phyloP scores from a whole-genome alignment of 2,113 vertebrate species.

The Heteronetta atricapilla region DNA sequence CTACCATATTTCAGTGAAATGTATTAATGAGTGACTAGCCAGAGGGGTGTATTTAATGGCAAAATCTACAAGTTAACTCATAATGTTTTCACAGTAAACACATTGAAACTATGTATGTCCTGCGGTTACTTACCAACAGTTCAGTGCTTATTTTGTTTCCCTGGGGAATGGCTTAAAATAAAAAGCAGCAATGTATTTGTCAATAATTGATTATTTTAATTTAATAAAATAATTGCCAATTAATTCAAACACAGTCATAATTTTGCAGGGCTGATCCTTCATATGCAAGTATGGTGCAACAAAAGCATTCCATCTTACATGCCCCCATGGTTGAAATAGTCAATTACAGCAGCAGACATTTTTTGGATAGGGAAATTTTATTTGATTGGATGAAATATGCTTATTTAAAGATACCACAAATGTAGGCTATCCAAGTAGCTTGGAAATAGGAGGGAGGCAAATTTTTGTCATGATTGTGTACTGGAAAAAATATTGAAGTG shows the following conservation, averaged over 20 bases:
- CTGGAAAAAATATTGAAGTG: slow-evolving; percentile 44
- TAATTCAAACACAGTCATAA: not conserved
- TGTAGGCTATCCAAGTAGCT: not conserved
- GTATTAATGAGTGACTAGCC: not conserved
- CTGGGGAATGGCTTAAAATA: not conserved
- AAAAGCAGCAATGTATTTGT: not conserved
- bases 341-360: not conserved
- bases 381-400: not conserved
- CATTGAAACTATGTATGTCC: not conserved
- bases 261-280: not conserved
- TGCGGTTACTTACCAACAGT: not conserved
- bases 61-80: not conserved
- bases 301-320: not conserved
- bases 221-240: slow-evolving; percentile 17
- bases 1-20: not conserved
- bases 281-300: not conserved
- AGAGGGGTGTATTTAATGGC: not conserved
- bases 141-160: not conserved
- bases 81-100: not conserved
- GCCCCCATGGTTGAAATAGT: not conserved
- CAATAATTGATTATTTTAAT: not conserved
- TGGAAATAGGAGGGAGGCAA: not conserved
- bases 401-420: not conserved
- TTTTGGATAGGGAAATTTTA: not conserved
- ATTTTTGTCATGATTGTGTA: not conserved